Evolutionary conservation across 1,140 invertebrate genomes (phyloP), one percentile per base, ranked within the genome.

Genomic region (Drosophila pachea): DNA sequence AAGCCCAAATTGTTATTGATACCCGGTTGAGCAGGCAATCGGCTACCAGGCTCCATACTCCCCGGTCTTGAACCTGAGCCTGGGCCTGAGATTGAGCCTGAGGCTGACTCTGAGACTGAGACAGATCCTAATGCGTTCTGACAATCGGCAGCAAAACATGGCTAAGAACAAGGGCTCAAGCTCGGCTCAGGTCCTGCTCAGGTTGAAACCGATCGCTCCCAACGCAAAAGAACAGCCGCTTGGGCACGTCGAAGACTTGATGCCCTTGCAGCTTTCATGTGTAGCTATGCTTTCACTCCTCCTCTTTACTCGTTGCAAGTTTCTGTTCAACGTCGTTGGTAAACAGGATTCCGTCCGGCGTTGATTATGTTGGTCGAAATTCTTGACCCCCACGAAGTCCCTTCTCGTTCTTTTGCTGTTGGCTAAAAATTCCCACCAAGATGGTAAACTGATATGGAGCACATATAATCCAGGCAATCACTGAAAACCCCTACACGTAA

Each of bases 401-500:
- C 49, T 67, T 22, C 22, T 22, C 22, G 66, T 48, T 59, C 60
- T 47, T 29, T 35, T 43, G 4, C 40, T 42, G 40, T 43, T 53
- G 65, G 55, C 54, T 11, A 58, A 74, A 81, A 66, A 81, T 84
- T 84, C 81, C 77, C 81, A 84, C 72, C 81, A 67, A 74, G 68
- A 60, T 56, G 61, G 79, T 81, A 84, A 84, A 40, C 9, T 62
- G 81, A 84, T 86, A 84, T 74, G 33, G 38, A 22, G 36, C 40
- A 43, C 12, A 43, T 14, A 16, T 56, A 61, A 31, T 33, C 29
- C 40, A 38, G 32, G 73, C 75, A 77, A 86, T 81, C 67, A 62
- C 49, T 84, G 77, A 74, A 86, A 86, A 74, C 81, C 82, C 40
- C 82, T 86, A 72, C 81, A 86, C 81, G 75, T 48, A 86, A 82